Conservation (phyloP, 2,113 vertebrate species). For the Cyanoramphus novaezelandiae region DNA sequence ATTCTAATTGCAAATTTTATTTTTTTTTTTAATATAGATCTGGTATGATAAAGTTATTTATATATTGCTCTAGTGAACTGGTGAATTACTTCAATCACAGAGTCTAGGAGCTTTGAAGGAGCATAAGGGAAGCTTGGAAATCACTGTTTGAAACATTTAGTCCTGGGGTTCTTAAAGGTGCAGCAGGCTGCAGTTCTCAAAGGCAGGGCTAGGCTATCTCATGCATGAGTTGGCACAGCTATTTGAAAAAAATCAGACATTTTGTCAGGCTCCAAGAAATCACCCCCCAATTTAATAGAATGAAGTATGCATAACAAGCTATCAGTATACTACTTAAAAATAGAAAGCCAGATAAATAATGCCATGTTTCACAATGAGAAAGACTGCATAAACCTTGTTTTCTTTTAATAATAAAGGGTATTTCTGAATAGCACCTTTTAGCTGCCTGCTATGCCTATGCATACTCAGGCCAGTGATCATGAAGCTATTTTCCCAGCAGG, state of each 20-base stretch:
- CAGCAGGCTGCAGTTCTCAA: neutral
- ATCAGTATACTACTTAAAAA: neutral
- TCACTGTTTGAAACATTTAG: neutral
- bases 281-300: neutral
- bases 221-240: rapidly evolving
- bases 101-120: neutral
- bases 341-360: neutral
- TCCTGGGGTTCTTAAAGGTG: neutral
- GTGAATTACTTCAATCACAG: neutral
- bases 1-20: no score
- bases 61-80: neutral
- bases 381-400: neutral
- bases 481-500: conserved; percentile 26
- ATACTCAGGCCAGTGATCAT: neutral
- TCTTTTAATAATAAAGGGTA: neutral
- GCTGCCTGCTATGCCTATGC: neutral
- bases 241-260: neutral
- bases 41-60: neutral
- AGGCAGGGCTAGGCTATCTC: neutral
- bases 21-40: neutral
- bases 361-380: neutral
- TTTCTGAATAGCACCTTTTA: neutral
- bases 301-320: neutral
- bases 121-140: neutral
- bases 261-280: neutral